These are phyloP conservation scores for Chloroceryle amazona DNA, from an alignment of 2,797 vertebrate species.

Conservation along the genomic window DNA sequence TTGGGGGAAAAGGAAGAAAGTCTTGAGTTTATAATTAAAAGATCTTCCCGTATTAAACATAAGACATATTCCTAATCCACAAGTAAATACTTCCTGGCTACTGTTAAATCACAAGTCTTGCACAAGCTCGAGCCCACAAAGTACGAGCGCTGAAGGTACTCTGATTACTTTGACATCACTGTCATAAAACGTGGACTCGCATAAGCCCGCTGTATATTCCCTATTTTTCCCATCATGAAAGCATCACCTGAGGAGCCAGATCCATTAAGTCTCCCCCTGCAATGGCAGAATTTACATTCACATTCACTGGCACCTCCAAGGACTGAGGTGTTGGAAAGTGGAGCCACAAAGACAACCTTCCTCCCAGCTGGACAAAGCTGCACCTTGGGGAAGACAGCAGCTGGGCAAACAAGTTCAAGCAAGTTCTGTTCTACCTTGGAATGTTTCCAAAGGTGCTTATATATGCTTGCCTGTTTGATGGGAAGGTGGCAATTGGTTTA, in stretches of 20 bases:
- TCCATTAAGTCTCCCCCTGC: background rate
- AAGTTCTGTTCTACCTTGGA: background rate
- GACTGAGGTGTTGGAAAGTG: rapidly evolving
- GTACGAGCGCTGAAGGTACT: rapidly evolving
- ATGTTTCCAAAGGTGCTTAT: background rate
- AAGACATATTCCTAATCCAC: background rate
- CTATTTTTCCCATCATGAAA: background rate
- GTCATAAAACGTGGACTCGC: background rate
- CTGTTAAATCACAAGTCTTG: background rate
- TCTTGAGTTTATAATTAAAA: background rate
- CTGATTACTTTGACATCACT: background rate
- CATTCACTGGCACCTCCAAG: background rate
- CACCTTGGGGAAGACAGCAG: background rate
- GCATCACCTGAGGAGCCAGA: background rate
- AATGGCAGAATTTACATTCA: background rate
- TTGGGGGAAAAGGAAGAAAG: background rate
- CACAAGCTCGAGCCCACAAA: background rate
- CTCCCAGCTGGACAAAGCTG: background rate
- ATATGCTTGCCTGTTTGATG: background rate
- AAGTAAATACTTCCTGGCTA: background rate
- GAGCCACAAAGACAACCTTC: background rate
- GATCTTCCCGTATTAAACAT: background rate
- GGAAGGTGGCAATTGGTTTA: background rate
- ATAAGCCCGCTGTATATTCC: background rate
- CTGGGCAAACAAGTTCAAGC: background rate